Percentiles rank a stretch among this genome's conserved stretches.
phyloP scores from a whole-genome alignment of 2,113 vertebrate species.

The Protobothrops mucrosquamatus region DNA sequence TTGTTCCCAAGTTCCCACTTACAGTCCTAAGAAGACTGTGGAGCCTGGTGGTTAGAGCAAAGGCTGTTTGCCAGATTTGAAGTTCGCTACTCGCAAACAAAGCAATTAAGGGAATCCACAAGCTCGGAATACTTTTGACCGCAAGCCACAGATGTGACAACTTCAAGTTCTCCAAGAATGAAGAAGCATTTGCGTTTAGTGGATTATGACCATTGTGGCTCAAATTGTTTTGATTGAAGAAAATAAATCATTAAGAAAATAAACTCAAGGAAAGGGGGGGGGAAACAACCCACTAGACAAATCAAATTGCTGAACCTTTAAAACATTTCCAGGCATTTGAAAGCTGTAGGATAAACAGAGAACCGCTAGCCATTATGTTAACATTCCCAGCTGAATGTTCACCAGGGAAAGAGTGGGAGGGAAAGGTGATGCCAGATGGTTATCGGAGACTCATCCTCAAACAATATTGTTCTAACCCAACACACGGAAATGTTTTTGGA shows the following conservation, averaged over 20 bases:
- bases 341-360: background rate
- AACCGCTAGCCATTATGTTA: background rate
- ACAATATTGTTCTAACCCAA: constrained; percentile 4
- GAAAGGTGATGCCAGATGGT: background rate
- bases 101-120: background rate
- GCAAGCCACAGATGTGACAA: background rate
- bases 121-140: background rate
- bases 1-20: background rate
- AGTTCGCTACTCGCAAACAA: background rate
- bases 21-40: background rate
- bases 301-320: background rate
- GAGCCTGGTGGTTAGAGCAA: background rate
- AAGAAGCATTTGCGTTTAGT: background rate
- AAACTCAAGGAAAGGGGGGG: background rate
- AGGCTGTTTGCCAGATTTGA: background rate
- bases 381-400: background rate
- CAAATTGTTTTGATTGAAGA: background rate
- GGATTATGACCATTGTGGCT: background rate
- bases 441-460: background rate
- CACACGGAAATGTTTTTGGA: background rate
- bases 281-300: background rate
- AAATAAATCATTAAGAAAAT: constrained; percentile 16
- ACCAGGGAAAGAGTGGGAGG: background rate
- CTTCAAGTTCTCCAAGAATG: background rate
- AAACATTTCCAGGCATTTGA: background rate